Evolutionary conservation across 2,797 vertebrate species (phyloP), one percentile per base, ranked within the genome.

Genomic region (Myotis pilosus): DNA sequence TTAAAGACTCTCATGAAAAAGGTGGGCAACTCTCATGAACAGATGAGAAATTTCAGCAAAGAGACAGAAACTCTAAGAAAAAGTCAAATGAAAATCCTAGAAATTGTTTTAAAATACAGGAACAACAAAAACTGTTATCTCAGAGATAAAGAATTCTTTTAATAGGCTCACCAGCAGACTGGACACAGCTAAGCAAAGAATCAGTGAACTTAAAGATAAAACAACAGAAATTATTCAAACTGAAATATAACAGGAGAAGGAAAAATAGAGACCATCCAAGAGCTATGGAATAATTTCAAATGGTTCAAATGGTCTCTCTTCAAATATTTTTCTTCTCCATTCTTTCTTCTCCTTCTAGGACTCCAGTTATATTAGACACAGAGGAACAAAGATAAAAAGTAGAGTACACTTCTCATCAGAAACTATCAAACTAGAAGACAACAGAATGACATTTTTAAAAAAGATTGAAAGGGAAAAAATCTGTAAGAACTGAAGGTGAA

Each of bases 41-140:
- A 95, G 47, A 80, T n/a, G 38, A 17, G 15, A 20, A 60, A 62
- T 83, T 89, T 92, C 55, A 83, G 72, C 41, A 96, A 47, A 81
- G 30, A 66, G 38, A 36, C 36, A 9, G 19, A 68, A 75, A 94
- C 5, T 57, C 47, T 41, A 64, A 44, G 38, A 57, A 71, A 89
- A 30, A 49, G 8, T n/a, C 47, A 86, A 91, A 95, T 38, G 71
- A 38, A 91, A 91, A 85, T 68, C 13, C 16, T n/a, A 68, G 1
- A 71, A 80, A 33, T 23, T 41, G 60, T 62, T 62, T 62, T 62
- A 62, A 62, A 62, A 30, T 30, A 28, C 57, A 36, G 8, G 10
- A 44, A 36, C 78, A 79, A 76, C 10, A 53, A 85, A 30, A 79
- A 38, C 30, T 3, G 2, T 17, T 0, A 23, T 17, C 86, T 55